These are phyloP conservation scores for Pseudococcus jackbeardsleyi DNA, from an alignment of 2,888 invertebrate species.

Conservation along the genomic window DNA sequence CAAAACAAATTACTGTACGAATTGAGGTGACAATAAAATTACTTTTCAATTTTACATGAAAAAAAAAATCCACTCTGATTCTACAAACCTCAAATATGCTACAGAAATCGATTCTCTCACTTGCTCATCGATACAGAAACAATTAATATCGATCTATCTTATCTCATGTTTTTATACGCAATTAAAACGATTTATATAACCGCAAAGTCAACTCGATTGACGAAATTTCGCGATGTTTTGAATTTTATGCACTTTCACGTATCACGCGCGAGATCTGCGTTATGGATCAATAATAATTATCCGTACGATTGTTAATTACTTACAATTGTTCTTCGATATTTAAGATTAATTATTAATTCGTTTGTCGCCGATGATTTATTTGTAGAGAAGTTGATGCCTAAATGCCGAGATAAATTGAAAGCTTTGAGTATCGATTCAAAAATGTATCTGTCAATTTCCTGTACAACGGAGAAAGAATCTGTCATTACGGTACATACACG, in stretches of 20 bases:
- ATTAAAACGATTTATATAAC: conserved; percentile 17
- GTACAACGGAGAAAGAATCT: neutral
- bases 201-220: conserved; percentile 25
- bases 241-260: conserved; percentile 18
- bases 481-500: neutral
- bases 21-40: neutral
- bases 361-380: neutral
- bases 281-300: neutral
- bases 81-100: neutral
- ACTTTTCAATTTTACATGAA: neutral
- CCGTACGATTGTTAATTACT: neutral
- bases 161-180: neutral
- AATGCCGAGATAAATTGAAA: conserved; percentile 52
- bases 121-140: conserved; percentile 20
- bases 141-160: neutral
- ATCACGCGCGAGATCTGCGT: neutral
- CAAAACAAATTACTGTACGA: neutral
- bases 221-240: neutral
- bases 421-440: conserved; percentile 55
- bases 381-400: neutral
- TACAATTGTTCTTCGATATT: neutral
- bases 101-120: neutral
- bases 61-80: neutral
- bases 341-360: neutral
- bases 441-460: conserved; percentile 48